Evolutionary conservation across 2,113 vertebrate genomes (phyloP).

Genomic region (Dromiciops gliroides): DNA sequence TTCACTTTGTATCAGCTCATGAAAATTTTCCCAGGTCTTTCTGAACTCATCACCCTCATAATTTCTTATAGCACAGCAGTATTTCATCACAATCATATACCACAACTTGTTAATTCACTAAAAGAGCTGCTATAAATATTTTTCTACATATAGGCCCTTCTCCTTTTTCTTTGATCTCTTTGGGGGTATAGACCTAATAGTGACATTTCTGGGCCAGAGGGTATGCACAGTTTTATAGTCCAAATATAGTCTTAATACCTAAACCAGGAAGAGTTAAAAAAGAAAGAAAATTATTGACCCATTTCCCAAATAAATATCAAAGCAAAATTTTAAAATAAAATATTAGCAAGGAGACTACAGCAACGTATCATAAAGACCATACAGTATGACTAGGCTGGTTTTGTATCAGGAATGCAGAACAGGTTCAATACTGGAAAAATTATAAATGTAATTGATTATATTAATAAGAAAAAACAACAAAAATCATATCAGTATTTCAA

Average conservation of each 20-base stretch:
- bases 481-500: too few relatives aligned
- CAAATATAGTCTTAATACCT: not conserved
- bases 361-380: not conserved
- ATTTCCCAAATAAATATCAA: too few relatives aligned
- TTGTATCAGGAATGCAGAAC: not conserved
- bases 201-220: too few relatives aligned
- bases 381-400: not conserved
- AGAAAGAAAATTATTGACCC: too few relatives aligned
- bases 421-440: not conserved
- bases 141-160: not conserved
- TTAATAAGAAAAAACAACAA: too few relatives aligned
- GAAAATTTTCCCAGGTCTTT: not conserved
- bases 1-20: not conserved
- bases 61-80: not conserved
- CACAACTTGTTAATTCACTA: not conserved
- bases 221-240: not conserved
- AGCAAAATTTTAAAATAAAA: not conserved
- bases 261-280: too few relatives aligned
- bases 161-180: not conserved
- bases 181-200: not conserved
- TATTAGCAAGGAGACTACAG: not conserved
- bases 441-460: not conserved
- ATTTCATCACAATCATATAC: not conserved
- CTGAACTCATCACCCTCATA: not conserved
- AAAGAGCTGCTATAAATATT: not conserved